These are phyloP conservation scores for Synodontis membranacea DNA, from an alignment of 2,113 vertebrate genomes.

Conservation along the genomic window DNA sequence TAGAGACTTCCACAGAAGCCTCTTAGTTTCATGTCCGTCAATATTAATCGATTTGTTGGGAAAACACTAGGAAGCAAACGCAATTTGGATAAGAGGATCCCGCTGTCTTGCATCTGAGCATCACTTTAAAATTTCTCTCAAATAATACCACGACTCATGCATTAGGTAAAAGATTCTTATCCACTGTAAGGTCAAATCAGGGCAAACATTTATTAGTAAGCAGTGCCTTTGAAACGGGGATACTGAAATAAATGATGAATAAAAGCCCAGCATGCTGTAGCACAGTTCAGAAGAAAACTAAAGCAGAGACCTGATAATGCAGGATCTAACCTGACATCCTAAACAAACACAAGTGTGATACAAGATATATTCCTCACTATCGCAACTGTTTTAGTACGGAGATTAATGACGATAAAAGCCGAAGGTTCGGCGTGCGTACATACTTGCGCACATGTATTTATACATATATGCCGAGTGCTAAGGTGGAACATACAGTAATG, in stretches of 20 bases:
- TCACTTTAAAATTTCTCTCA: constrained; percentile 48
- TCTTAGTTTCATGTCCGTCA: constrained; percentile 36
- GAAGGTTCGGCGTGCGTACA: background rate
- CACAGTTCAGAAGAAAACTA: constrained; percentile 65
- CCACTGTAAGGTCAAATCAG: constrained; percentile 54
- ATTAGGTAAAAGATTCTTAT: constrained; percentile 68
- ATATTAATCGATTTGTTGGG: constrained; percentile 41
- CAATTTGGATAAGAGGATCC: constrained; percentile 31
- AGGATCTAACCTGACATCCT: background rate
- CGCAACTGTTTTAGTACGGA: background rate
- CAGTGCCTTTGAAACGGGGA: constrained; percentile 71
- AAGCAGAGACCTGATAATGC: constrained; percentile 48
- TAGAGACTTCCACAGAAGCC: constrained; percentile 63
- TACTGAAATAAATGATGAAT: constrained; percentile 68
- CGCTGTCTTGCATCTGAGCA: constrained; percentile 12
- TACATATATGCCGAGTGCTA: constrained; percentile 34
- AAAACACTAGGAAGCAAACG: constrained; percentile 36
- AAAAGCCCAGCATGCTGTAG: constrained; percentile 63
- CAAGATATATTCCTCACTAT: background rate
- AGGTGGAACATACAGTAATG: constrained; percentile 70
- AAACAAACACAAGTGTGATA: background rate
- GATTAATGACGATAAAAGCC: constrained; percentile 23
- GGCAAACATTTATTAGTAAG: constrained; percentile 66
- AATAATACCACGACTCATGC: constrained; percentile 60
- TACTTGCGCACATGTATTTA: background rate